A percentile compares a stretch with the other conserved stretches of the same genome.
Conservation (phyloP, 2,797 vertebrate genomes). For the Clarias platycephalus region DNA sequence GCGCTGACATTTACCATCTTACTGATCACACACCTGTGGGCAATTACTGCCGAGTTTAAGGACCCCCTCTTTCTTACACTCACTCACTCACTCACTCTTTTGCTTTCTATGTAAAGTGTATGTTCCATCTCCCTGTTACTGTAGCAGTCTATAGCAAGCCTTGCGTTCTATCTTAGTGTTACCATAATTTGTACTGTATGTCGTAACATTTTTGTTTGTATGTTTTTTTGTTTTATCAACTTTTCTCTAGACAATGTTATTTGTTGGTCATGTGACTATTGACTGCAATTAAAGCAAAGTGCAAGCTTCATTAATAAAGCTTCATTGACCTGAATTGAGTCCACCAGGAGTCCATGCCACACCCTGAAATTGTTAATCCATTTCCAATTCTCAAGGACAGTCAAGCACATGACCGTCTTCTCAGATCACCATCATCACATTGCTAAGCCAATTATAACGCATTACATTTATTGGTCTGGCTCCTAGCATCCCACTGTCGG, state of each 20-base stretch:
- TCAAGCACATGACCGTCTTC: neutral
- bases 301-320: neutral
- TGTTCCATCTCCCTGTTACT: neutral
- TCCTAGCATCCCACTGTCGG: no score
- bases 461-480: neutral
- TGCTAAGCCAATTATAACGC: neutral
- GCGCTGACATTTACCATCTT: neutral
- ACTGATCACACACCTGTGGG: neutral
- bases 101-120: no score
- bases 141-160: neutral
- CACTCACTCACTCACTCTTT: neutral
- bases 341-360: neutral
- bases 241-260: neutral
- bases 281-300: neutral
- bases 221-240: neutral
- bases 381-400: neutral
- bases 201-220: neutral
- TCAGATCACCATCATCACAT: neutral
- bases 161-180: neutral
- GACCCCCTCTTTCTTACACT: neutral
- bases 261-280: neutral
- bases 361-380: neutral
- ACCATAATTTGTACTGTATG: neutral
- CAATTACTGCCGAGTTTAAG: neutral
- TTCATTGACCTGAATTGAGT: neutral